Conservation (phyloP, 1,140 invertebrate genomes). For the Penaeus chinensis region DNA sequence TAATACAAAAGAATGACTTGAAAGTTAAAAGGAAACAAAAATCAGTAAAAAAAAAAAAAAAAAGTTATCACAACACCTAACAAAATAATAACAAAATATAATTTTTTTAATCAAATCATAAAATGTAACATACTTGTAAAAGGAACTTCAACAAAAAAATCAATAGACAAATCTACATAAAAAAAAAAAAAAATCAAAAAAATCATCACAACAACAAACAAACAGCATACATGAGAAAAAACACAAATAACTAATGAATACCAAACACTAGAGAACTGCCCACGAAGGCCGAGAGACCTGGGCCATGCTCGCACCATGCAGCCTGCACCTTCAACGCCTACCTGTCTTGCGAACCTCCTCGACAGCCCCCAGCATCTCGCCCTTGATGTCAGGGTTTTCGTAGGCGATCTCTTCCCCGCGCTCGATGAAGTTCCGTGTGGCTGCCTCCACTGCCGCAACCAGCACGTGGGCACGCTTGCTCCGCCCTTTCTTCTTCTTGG, state of each 20-base stretch:
- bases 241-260: slow-evolving; percentile 7
- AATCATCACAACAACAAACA: too few species aligned
- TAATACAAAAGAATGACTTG: too few species aligned
- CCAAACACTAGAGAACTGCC: neutral
- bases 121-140: neutral
- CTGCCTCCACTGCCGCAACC: slow-evolving; percentile 95
- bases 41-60: neutral
- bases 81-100: neutral
- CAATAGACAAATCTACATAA: neutral
- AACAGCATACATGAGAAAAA: neutral
- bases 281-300: neutral
- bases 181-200: slow-evolving; percentile 22
- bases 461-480: slow-evolving; percentile 96
- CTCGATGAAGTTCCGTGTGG: slow-evolving; percentile 95
- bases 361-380: slow-evolving; percentile 95
- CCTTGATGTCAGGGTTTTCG: slow-evolving; percentile 96
- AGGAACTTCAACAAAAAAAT: neutral
- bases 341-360: slow-evolving; percentile 92
- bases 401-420: slow-evolving; percentile 95
- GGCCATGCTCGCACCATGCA: neutral
- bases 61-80: neutral
- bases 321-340: slow-evolving; percentile 67
- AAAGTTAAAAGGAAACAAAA: neutral
- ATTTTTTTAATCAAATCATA: neutral
- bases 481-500: slow-evolving; percentile 96